Percentiles rank a stretch among this genome's conserved stretches.
Conservation (phyloP, 2,113 vertebrate species). For the Phylloscopus whistleri region DNA sequence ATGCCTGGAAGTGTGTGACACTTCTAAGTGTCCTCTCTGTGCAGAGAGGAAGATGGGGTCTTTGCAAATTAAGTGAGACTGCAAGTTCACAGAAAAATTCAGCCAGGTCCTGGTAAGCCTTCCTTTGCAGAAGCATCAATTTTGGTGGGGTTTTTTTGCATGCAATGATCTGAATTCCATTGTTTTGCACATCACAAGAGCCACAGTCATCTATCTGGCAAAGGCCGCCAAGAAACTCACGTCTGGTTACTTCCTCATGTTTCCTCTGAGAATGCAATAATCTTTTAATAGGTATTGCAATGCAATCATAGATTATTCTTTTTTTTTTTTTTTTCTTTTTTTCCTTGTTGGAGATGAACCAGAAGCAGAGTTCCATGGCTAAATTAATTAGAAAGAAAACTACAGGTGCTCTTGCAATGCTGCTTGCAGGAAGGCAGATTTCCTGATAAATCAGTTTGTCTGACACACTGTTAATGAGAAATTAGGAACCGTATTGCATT, state of each 20-base stretch:
- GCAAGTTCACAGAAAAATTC: not conserved
- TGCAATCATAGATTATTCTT: not conserved
- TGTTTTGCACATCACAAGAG: not conserved
- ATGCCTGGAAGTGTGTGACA: not conserved
- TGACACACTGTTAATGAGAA: slow-evolving; percentile 49
- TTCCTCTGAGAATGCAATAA: not conserved
- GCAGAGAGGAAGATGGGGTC: not conserved
- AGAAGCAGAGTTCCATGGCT: not conserved
- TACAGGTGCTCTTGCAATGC: not conserved
- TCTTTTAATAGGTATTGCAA: not conserved
- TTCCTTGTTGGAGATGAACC: not conserved
- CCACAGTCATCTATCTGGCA: not conserved
- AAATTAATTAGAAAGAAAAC: slow-evolving; percentile 55
- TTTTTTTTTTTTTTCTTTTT: no score
- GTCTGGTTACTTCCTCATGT: not conserved
- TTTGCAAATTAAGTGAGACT: not conserved
- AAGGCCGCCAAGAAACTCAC: not conserved
- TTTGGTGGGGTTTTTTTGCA: not conserved
- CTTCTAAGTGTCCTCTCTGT: not conserved
- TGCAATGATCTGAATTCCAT: not conserved
- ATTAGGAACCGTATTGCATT: not conserved
- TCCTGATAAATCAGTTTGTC: slow-evolving; percentile 51
- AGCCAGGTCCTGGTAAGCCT: not conserved
- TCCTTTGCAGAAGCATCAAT: not conserved
- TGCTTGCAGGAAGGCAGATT: slow-evolving; percentile 27